A percentile compares a stretch with the other conserved stretches of the same genome.
phyloP scores from a whole-genome alignment of 1,140 invertebrate genomes.

The Zaprionus ornatus region DNA sequence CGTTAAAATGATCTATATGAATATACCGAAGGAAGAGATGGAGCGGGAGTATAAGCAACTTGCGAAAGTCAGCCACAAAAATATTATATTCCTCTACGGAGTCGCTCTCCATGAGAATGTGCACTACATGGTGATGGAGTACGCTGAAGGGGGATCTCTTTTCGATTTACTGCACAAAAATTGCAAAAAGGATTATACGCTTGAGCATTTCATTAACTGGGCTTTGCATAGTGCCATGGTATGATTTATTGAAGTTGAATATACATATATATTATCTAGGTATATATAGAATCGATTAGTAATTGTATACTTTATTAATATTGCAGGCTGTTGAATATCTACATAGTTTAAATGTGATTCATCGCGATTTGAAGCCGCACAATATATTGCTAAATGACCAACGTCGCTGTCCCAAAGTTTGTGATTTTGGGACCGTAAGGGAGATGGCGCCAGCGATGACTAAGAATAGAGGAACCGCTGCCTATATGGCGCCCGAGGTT shows the following conservation, averaged over 20 bases:
- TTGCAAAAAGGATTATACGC: background rate
- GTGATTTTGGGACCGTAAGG: conserved; percentile 19
- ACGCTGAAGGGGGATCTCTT: conserved; percentile 25
- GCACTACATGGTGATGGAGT: conserved; percentile 39
- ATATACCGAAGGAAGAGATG: background rate
- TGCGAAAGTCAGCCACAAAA: conserved; percentile 8
- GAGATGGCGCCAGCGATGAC: background rate
- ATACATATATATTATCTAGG: too few relatives aligned
- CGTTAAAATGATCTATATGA: background rate
- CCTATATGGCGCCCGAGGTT: conserved; percentile 41
- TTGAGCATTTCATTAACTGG: conserved; percentile 26
- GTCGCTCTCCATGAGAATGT: background rate
- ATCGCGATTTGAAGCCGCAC: conserved; percentile 24
- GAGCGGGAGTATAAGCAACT: conserved; percentile 9
- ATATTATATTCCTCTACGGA: conserved; percentile 37
- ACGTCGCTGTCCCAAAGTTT: conserved; percentile 14
- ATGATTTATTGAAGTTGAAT: background rate
- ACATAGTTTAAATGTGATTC: conserved; percentile 24
- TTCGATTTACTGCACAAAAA: background rate
- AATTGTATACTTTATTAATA: background rate
- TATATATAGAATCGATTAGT: background rate
- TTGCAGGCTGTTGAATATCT: conserved; percentile 30
- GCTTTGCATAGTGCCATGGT: conserved; percentile 9
- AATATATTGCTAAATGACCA: conserved; percentile 14
- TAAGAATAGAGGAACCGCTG: background rate